Percentiles rank a stretch among this genome's conserved stretches.
Conservation (phyloP, 2,888 invertebrate species). For the Sinopyrophorus schimmeli region DNA sequence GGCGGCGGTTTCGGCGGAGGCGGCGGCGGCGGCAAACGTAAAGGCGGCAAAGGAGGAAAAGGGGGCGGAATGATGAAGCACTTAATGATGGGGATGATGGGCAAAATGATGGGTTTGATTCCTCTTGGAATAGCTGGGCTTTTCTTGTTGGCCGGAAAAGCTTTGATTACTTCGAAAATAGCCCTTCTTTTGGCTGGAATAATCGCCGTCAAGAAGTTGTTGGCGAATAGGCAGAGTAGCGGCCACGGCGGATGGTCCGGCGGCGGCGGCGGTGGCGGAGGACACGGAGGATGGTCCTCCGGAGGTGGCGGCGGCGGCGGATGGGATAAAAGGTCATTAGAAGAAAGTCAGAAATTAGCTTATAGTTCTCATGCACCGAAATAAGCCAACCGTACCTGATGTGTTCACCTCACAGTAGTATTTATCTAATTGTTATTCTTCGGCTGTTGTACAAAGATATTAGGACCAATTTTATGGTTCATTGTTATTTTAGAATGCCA, state of each 20-base stretch:
- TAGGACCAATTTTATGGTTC: constrained; percentile 24
- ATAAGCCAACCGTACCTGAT: constrained; percentile 39
- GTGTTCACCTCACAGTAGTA: constrained; percentile 4
- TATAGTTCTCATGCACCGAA: constrained; percentile 67
- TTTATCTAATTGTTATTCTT: constrained; percentile 8
- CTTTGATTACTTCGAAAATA: constrained; percentile 78
- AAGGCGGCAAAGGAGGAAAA: constrained; percentile 58
- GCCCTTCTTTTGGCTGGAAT: constrained; percentile 80
- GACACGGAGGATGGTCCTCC: constrained; percentile 3
- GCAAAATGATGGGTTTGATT: constrained; percentile 81
- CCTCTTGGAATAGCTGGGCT: constrained; percentile 80
- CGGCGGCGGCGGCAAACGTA: constrained; percentile 67
- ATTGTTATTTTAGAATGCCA: too few relatives aligned
- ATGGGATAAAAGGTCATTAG: constrained; percentile 72
- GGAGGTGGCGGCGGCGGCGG: constrained; percentile 59
- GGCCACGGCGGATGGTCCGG: constrained; percentile 54
- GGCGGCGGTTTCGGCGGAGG: constrained; percentile 52
- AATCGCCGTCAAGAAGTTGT: constrained; percentile 79
- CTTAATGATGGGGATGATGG: constrained; percentile 87
- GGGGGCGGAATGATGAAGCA: constrained; percentile 78
- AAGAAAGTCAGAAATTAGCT: constrained; percentile 68
- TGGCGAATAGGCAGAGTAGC: constrained; percentile 68
- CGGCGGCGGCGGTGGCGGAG: constrained; percentile 55
- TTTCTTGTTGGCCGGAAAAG: constrained; percentile 82
- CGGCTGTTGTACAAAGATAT: constrained; percentile 19